phyloP scores from a whole-genome alignment of 2,888 invertebrate genomes.

The Hydroisotoma schaefferi region DNA sequence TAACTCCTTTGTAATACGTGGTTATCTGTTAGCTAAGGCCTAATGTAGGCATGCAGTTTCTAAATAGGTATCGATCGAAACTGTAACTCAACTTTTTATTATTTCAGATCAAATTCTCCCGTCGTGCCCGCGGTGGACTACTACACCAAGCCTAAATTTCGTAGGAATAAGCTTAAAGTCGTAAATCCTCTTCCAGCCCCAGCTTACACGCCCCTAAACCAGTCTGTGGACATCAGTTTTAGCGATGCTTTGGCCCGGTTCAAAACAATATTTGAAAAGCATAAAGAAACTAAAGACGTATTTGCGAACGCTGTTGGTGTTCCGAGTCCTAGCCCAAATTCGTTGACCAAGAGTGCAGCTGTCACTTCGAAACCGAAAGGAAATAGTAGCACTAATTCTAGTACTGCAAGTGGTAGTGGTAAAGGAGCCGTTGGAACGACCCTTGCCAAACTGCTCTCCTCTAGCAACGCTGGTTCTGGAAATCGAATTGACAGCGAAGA shows the following conservation, averaged over 20 bases:
- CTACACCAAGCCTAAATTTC: too few species aligned
- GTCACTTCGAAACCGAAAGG: constrained; percentile 2
- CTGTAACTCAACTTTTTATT: too few species aligned
- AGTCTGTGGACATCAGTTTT: constrained; percentile 57
- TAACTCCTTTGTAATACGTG: too few species aligned
- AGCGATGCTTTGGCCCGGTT: constrained; percentile 74
- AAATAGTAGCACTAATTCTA: constrained; percentile 17
- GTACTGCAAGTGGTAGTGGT: constrained; percentile 19
- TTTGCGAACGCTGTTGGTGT: constrained; percentile 25
- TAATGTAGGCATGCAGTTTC: background rate
- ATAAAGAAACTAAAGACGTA: constrained; percentile 50
- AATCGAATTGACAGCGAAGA: background rate
- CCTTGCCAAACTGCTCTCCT: constrained; percentile 44
- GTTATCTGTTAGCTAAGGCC: too few species aligned
- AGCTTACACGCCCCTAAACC: constrained; percentile 1
- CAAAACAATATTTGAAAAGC: constrained; percentile 53
- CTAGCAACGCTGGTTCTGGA: constrained; percentile 26
- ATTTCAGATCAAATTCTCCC: too few species aligned
- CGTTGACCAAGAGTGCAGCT: background rate
- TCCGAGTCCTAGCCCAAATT: constrained; percentile 3
- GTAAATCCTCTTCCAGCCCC: too few species aligned
- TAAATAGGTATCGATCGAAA: background rate
- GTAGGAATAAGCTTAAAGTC: too few species aligned
- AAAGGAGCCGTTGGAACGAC: constrained; percentile 27
- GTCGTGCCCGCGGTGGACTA: too few species aligned